A percentile compares a stretch with the other conserved stretches of the same genome.
Conservation (phyloP, 2,888 invertebrate genomes). For the Chloroclystis v-ata region DNA sequence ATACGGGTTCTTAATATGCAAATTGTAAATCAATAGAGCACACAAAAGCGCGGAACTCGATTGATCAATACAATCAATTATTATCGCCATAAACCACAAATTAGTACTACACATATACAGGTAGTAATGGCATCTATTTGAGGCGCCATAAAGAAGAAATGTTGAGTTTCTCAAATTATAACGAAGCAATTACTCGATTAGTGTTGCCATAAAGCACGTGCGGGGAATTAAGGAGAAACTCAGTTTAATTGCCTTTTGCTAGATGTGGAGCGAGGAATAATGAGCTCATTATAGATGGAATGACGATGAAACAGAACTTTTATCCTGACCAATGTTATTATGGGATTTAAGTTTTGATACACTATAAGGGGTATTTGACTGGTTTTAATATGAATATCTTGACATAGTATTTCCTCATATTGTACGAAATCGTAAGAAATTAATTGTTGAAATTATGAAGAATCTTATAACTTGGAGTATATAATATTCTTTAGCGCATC, state of each 20-base stretch:
- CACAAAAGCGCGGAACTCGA: conserved; percentile 36
- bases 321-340: no score
- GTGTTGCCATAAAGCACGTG: conserved; percentile 44
- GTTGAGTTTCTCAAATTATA: conserved; percentile 39
- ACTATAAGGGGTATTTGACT: no score
- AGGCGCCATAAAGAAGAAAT: conserved; percentile 32
- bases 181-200: conserved; percentile 59
- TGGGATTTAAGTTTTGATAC: no score
- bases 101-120: conserved; percentile 34
- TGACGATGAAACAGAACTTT: conserved; percentile 28
- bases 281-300: conserved; percentile 40
- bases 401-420: no score
- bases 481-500: no score
- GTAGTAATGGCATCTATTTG: conserved; percentile 28
- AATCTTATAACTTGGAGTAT: no score
- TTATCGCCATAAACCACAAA: conserved; percentile 60
- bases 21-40: conserved; percentile 49
- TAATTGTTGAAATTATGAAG: no score
- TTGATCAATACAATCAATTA: conserved; percentile 56
- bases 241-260: conserved; percentile 56
- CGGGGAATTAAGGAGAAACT: conserved; percentile 59
- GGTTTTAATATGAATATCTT: no score
- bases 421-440: no score
- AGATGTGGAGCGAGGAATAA: conserved; percentile 25
- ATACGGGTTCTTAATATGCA: conserved; percentile 50